Evolutionary conservation across 2,888 invertebrate genomes (phyloP).

Genomic region (Drymonia ruficornis): DNA sequence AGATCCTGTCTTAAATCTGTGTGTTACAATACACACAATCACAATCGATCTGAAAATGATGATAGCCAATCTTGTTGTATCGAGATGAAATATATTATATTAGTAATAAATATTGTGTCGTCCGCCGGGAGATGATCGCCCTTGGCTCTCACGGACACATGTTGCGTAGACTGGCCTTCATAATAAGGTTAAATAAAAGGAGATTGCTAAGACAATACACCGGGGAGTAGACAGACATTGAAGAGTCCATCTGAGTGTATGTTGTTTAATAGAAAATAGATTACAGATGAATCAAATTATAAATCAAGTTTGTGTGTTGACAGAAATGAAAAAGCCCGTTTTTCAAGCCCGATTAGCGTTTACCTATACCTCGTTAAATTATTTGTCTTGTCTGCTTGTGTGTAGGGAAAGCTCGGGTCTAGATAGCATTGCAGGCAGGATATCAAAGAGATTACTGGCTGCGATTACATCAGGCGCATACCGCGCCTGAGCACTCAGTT

Average conservation of each 20-base stretch:
- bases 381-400: too few species aligned
- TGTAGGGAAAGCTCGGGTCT: too few species aligned
- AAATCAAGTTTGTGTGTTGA: background rate
- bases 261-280: background rate
- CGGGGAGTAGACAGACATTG: background rate
- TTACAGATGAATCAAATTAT: background rate
- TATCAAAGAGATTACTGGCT: too few species aligned
- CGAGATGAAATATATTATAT: background rate
- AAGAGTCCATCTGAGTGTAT: background rate
- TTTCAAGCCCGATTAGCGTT: too few species aligned
- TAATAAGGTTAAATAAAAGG: constrained; percentile 11
- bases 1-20: background rate
- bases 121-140: constrained; percentile 5
- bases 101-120: background rate
- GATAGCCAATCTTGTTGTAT: constrained; percentile 1
- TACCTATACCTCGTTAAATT: too few species aligned
- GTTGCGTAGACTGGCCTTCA: constrained; percentile 20
- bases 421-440: too few species aligned
- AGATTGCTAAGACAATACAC: constrained; percentile 8
- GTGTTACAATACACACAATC: background rate
- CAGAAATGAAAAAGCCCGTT: too few species aligned
- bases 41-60: background rate
- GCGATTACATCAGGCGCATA: too few species aligned
- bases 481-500: too few species aligned
- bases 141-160: constrained; percentile 21